Evolutionary conservation across 2,113 vertebrate genomes (phyloP), one percentile per base, ranked within the genome.

Genomic region (Petromus typicus): DNA sequence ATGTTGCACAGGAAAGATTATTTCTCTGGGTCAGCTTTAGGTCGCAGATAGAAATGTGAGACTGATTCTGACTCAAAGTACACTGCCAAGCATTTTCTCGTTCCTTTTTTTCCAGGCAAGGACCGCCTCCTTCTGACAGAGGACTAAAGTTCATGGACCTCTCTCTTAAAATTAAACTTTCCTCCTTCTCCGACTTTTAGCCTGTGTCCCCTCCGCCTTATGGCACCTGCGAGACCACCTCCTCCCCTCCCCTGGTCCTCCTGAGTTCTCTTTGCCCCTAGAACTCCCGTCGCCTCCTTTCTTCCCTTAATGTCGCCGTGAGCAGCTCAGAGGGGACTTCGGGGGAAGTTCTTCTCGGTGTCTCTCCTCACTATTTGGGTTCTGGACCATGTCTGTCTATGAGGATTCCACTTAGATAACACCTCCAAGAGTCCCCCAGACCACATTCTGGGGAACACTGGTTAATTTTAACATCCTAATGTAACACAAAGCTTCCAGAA

Each of bases 101-200:
- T 96, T 95, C 75, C 85, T 79, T 92, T 94, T 78, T 85, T 92
- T 91, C 57, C 64, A 97, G 97, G 87, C 96, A 97, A 97, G 89
- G 63, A 96, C 95, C 93, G 85, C 95, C 51, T 97, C 95, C 78
- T 56, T 96, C 97, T 97, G 94, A 97, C 90, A 97, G 92, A 96
- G 92, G 89, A 63, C 90, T 96, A 95, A 95, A 91, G 94, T 95
- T 96, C 86, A 96, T 1, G 40, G 81, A 95, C 78, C 43, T 94
- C 75, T 91, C 69, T 95, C 64, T 97, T 93, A 66, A 93, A 81
- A 93, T 95, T 81, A 97, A 86, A 86, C 85, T 92, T 79, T 94
- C 78, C 75, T 93, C 67, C 30, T 64, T n/a, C n/a, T n/a, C 63
- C 63, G 86, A 40, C 69, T 86, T 95, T 94, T 95, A 97, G 71